Conservation (phyloP, 2,113 vertebrate species). For the Zosterops lateralis region DNA sequence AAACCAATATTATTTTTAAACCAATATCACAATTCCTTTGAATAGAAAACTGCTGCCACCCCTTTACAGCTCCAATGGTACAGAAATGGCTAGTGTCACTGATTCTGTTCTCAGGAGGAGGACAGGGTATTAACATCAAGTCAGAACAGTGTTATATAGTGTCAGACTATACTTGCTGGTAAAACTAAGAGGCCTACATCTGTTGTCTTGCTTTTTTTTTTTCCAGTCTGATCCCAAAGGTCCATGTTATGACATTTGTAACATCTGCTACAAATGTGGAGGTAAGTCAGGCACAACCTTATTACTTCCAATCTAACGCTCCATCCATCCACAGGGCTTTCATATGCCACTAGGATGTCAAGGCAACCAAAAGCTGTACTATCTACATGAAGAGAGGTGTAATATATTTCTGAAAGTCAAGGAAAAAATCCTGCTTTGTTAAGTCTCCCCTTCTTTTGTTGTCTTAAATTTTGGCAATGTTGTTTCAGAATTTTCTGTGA, state of each 20-base stretch:
- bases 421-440: background rate
- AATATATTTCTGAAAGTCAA: slow-evolving; percentile 37
- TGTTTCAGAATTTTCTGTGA: slow-evolving; percentile 43
- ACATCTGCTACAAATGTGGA: slow-evolving; percentile 72
- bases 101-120: slow-evolving; percentile 12
- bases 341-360: slow-evolving; percentile 32
- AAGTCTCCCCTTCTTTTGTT: background rate
- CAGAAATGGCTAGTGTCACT: background rate
- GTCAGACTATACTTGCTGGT: slow-evolving; percentile 53
- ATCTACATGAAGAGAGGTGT: slow-evolving; percentile 28
- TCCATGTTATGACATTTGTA: slow-evolving; percentile 72
- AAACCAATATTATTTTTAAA: slow-evolving; percentile 39
- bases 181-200: slow-evolving; percentile 66
- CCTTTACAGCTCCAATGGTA: background rate
- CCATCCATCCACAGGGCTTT: slow-evolving; percentile 63
- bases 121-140: slow-evolving; percentile 43
- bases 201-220: slow-evolving; percentile 60
- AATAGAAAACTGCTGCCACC: background rate
- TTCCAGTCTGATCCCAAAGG: slow-evolving; percentile 64
- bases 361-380: slow-evolving; percentile 2
- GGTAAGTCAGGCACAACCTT: slow-evolving; percentile 72
- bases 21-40: slow-evolving; percentile 26
- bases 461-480: slow-evolving; percentile 10
- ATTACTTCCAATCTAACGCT: slow-evolving; percentile 71
- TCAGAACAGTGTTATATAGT: slow-evolving; percentile 48